Evolutionary conservation across 2,113 vertebrate species (phyloP), one percentile per base, ranked within the genome.

Genomic region (Ptilonorhynchus violaceus): DNA sequence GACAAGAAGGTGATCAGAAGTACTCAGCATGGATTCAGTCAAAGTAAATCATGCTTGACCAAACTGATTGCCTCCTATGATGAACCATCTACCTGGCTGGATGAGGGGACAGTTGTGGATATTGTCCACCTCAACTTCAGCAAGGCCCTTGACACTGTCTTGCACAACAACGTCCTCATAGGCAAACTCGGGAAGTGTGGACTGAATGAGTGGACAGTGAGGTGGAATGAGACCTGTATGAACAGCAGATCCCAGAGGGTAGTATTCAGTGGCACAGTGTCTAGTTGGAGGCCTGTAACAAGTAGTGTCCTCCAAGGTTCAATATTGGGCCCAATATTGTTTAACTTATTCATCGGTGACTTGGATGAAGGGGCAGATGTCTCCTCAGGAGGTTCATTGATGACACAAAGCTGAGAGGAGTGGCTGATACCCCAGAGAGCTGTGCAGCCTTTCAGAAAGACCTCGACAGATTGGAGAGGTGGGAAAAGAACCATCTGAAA

Each of bases 201-300:
- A 46, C 18, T 46, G 4, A 20, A 30, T 25, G 27, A 37, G 18
- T 25, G n/a, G 46, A 23, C 18, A 62, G 25, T 7, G 11, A 39
- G 8, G 11, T 9, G 9, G 9, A 6, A 14, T 46, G 41, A 46
- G 28, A 17, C 10, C 11, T 19, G 28, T 7, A 6, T 55, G 28
- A 74, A 18, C 2, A 44, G 22, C 11, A 39, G 41, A 47, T n/a
- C 11, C 9, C 49, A 0, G 2, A 39, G 58, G 9, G 9, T 2
- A 3, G 7, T 9, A 73, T 28, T 39, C n/a, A n/a, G 23, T 46
- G 22, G 6, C 11, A 60, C 14, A 11, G 11, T 33, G 17, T 39
- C 33, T 33, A 17, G 4, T 8, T 46, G 7, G 15, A 18, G 11
- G 7, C 7, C 18, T 46, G 6, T 5, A 7, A 18, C 7, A 12